Base-by-base conservation (phyloP, 2,113 vertebrate genomes). In the Cisticola juncidis region DNA sequence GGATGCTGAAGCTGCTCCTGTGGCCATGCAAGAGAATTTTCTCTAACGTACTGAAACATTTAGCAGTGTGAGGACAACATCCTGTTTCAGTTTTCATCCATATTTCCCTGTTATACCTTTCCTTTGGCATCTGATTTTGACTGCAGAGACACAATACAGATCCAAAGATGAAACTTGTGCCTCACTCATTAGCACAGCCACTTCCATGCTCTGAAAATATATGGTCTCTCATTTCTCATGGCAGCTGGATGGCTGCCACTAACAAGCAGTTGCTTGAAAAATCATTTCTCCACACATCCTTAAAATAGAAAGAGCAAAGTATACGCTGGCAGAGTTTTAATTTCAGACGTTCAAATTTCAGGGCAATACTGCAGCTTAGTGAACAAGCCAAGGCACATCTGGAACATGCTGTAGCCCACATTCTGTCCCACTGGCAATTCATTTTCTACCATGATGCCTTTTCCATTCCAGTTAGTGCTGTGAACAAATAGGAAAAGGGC, bases 261-360 rank as follows among this genome's bases (percentile, higher is more conserved):
- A 88, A 85, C 94, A 96, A 95, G 69, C 94, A 93, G 73, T 95
- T 97, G 69, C 64, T 93, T 80, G 91, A 91, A 85, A 91, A 95
- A 94, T 74, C 50, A 84, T 86, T 95, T 92, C 65, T 78, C 61
- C 40, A 80, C 90, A 72, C 50, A 33, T 94, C 94, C 95, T 94
- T 88, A 94, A 95, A 96, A 94, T 70, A 90, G 91, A 86, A 96
- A 89, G 94, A 91, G 57, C 25, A 86, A 82, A 92, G 47, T 64
- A 64, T 73, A 70, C 0, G 0, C 88, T 91, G 50, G 60, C 51
- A 95, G 77, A 71, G 40, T 91, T 90, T 60, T 89, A 70, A 88
- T 69, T 86, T 90, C 42, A 91, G n/a, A 25, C 80, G 62, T 68
- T 68, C 76, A 58, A 64, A 92, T 92, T 81, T 82, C 66, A 65